Base-by-base conservation (phyloP, 1,140 invertebrate species). In the Brachionus rubens region DNA sequence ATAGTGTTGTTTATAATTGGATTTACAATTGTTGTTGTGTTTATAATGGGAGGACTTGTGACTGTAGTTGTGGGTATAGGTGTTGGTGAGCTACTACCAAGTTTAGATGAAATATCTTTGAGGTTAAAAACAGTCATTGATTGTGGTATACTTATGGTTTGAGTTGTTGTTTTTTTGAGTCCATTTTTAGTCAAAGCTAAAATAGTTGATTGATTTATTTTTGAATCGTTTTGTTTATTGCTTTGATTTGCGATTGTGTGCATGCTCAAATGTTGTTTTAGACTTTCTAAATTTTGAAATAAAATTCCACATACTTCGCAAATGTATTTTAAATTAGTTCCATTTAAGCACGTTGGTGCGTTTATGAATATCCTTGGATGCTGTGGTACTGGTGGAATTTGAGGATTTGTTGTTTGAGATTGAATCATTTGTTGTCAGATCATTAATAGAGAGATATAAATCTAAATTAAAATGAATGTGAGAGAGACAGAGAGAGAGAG, bases 401-500 rank as follows among this genome's bases (percentile, higher is more conserved):
- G 54, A 33, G 33, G 54, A 33, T n/a, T n/a, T n/a, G n/a, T n/a
- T n/a, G 30, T 59, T 40, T 59, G 54, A 59, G 54, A 59, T 59
- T 59, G 54, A 33, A 59, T 59, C 54, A 59, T 59, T 59, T 59
- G 33, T 36, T n/a, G 54, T 59, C 54, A 59, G 54, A 59, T 59
- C 54, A 59, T 59, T 59, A 59, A 59, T 33, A 16, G 33, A 36
- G 33, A 36, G n/a, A n/a, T n/a, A n/a, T n/a, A n/a, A n/a, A n/a
- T n/a, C n/a, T n/a, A n/a, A n/a, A n/a, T n/a, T n/a, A n/a, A n/a
- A n/a, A n/a, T n/a, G n/a, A n/a, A n/a, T n/a, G n/a, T n/a, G n/a
- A n/a, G n/a, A n/a, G n/a, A n/a, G n/a, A n/a, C n/a, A n/a, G n/a
- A n/a, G n/a, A n/a, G n/a, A n/a, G n/a, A n/a, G n/a, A n/a, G n/a